Base-by-base conservation (phyloP, 2,888 invertebrate species). In the Petrophora chlorosata region DNA sequence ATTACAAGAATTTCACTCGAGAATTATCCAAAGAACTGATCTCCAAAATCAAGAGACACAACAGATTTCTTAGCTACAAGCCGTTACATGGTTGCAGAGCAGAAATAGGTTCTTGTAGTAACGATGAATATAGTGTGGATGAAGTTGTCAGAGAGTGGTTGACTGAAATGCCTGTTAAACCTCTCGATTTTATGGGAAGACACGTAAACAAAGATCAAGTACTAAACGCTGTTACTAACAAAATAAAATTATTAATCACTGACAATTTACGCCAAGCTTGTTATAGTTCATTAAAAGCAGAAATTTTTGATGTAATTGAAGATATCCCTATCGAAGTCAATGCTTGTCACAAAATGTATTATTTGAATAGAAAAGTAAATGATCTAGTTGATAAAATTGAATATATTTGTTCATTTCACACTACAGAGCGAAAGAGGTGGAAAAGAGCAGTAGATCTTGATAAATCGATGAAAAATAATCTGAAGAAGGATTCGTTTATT, bases 141-240 rank as follows among this genome's bases (percentile, higher is more conserved):
- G 51, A 56, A 12, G 40, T 72, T 7, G 51, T 79, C 7, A 68
- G 62, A 46, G 65, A 71, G n/a, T 81, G 79, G 75, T 46, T 78
- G 0, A 53, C 53, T 40, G 49, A 59, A 25, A 44, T 80, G 33
- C 70, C 67, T 13, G 41, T 79, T 3, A 68, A 69, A 53, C 43
- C 32, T 2, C 44, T 23, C 9, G 59, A 74, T 38, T 51, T 53
- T 29, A 33, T 61, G 33, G 63, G 53, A 0, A 64, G 50, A 23
- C 38, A 39, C 2, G 33, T 65, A 0, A 59, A 67, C 10, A 75
- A 56, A 50, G 56, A 59, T 7, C 19, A 62, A 3, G 49, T 74
- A 12, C 17, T 67, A 7, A 50, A 61, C 8, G 51, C 51, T 3
- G 48, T 73, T n/a, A 45, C 63, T 2, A 36, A 58, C 3, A 65